Evolutionary conservation across 2,888 invertebrate genomes (phyloP).

Genomic region (Sphaerophoria rueppellii): DNA sequence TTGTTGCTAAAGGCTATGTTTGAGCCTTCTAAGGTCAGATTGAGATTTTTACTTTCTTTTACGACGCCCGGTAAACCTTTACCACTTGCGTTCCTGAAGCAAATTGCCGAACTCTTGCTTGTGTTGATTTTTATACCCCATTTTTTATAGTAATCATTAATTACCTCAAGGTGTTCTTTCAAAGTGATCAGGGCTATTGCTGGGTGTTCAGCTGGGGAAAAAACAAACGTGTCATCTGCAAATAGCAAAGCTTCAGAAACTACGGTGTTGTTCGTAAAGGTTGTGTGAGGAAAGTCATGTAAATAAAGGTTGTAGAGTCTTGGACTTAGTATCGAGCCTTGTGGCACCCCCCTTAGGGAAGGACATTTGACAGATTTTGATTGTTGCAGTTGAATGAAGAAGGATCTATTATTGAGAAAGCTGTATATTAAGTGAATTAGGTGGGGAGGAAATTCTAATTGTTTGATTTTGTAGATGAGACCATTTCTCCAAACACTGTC

Average conservation of each 20-base stretch:
- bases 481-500: background rate
- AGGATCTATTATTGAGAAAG: background rate
- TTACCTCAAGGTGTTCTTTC: background rate
- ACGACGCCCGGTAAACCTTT: background rate
- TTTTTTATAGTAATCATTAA: background rate
- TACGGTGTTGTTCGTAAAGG: background rate
- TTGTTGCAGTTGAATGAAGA: background rate
- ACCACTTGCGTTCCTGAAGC: background rate
- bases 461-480: background rate
- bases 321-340: background rate
- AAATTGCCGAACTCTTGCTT: background rate
- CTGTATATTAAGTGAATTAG: background rate
- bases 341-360: background rate
- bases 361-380: background rate
- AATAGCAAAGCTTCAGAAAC: background rate
- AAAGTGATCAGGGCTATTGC: background rate
- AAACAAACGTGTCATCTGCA: slow-evolving; percentile 1
- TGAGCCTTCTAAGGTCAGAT: background rate
- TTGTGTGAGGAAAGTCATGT: background rate
- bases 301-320: background rate
- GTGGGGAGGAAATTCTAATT: background rate
- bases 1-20: slow-evolving; percentile 9
- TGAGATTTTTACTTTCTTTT: background rate
- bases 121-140: background rate
- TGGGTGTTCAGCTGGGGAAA: background rate